Evolutionary conservation across 2,797 vertebrate genomes (phyloP), one percentile per base, ranked within the genome.

Genomic region (Epinephelus coioides): DNA sequence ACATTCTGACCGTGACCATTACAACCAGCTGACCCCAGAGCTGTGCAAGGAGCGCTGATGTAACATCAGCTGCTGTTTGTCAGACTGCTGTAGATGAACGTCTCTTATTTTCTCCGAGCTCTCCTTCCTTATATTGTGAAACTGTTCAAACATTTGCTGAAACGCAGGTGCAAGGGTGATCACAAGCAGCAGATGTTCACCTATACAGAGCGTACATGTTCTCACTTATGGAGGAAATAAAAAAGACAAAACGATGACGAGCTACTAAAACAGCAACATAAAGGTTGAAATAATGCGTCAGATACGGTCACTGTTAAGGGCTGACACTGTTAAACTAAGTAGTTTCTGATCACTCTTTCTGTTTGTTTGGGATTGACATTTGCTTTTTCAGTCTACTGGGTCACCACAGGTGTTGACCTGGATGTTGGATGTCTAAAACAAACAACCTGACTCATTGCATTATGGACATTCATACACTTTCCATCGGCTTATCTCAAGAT

Each of bases 401-500:
- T 78, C 61, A 49, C 34, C 19, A 14, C 15, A 60, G 14, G n/a
- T 18, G 30, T 57, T 18, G 62, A 57, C 66, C n/a, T 78, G 23
- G 8, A 19, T 46, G 43, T 30, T 73, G 8, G 46, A 60, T 70
- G 70, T 57, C 49, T 55, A 44, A 76, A 62, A 27, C 56, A 79
- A 72, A 61, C 67, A 57, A 9, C 43, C 1, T 18, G 30, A 65
- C 2, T n/a, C 10, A 17, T 25, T 64, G 19, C 38, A 19, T 34
- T 50, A 47, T 47, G 25, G 14, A 21, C 18, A n/a, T 30, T 13
- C 15, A 14, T 14, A 21, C 25, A 43, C 49, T 67, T 73, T 67
- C 21, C 23, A 57, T 50, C 19, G 47, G 18, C 21, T 60, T 69
- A 79, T 74, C 63, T 71, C 43, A 15, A 30, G 61, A 70, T 64